These are phyloP conservation scores for Clarias batrachus DNA, from an alignment of 2,113 vertebrate species.

Conservation along the genomic window DNA sequence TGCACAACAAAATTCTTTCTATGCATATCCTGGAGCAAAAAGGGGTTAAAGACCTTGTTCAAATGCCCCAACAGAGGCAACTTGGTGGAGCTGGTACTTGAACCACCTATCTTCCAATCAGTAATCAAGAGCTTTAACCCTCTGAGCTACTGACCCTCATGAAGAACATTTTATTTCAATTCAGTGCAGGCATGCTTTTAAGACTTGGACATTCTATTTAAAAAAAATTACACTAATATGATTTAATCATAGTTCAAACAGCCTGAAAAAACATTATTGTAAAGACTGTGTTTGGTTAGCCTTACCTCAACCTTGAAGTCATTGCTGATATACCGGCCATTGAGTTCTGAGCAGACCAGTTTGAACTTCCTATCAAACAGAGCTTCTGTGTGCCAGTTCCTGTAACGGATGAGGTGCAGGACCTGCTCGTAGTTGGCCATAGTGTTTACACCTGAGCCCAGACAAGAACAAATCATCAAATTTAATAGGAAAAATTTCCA, in stretches of 20 bases:
- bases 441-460: slow-evolving; percentile 84
- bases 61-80: too few species aligned
- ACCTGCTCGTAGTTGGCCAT: slow-evolving; percentile 94
- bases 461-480: not conserved
- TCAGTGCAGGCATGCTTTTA: not conserved
- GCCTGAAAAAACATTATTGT: not conserved
- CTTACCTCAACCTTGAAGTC: slow-evolving; percentile 95
- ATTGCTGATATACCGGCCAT: slow-evolving; percentile 95
- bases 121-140: too few species aligned
- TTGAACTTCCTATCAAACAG: slow-evolving; percentile 96
- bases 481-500: not conserved
- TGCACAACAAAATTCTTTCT: too few species aligned
- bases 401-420: slow-evolving; percentile 87
- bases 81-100: too few species aligned
- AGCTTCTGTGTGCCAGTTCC: slow-evolving; percentile 87
- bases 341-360: slow-evolving; percentile 92
- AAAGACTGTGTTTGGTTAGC: not conserved
- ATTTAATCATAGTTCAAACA: not conserved
- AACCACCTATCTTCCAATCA: too few species aligned
- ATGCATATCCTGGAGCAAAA: too few species aligned
- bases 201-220: not conserved
- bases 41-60: too few species aligned
- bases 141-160: too few species aligned
- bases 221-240: not conserved
- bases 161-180: not conserved